phyloP scores from a whole-genome alignment of 1,140 invertebrate species.

The Platyura marginata region DNA sequence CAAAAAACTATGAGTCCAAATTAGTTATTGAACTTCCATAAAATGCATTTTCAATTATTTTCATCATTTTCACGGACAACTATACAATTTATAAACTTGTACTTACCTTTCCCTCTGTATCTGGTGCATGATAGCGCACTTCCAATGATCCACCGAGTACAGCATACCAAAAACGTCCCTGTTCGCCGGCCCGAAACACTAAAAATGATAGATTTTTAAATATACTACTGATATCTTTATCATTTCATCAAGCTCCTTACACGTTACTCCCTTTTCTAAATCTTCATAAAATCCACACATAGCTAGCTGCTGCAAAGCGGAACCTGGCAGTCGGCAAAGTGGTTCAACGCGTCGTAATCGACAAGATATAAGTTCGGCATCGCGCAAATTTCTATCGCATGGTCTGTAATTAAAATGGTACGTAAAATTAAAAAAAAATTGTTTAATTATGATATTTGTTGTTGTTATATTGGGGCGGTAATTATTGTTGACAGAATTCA shows the following conservation, averaged over 20 bases:
- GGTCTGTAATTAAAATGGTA: too few species aligned
- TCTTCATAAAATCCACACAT: conserved; percentile 56
- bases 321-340: conserved; percentile 45
- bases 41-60: background rate
- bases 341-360: conserved; percentile 39
- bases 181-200: conserved; percentile 63
- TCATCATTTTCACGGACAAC: background rate
- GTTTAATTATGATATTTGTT: too few species aligned
- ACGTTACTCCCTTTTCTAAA: conserved; percentile 55
- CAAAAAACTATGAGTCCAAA: background rate
- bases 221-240: background rate
- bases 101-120: conserved; percentile 32
- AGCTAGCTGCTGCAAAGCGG: conserved; percentile 54
- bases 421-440: too few species aligned
- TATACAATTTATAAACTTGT: background rate
- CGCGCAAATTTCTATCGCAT: conserved; percentile 47
- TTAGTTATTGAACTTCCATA: background rate
- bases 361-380: conserved; percentile 43
- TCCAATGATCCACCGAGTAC: conserved; percentile 51
- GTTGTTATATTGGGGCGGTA: too few species aligned
- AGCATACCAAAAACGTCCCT: conserved; percentile 60
- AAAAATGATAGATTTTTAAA: conserved; percentile 13
- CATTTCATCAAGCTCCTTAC: conserved; percentile 45
- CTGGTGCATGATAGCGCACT: conserved; percentile 37
- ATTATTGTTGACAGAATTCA: too few species aligned